These are phyloP conservation scores for Pitangus sulphuratus DNA, from an alignment of 2,797 vertebrate genomes.

Conservation along the genomic window DNA sequence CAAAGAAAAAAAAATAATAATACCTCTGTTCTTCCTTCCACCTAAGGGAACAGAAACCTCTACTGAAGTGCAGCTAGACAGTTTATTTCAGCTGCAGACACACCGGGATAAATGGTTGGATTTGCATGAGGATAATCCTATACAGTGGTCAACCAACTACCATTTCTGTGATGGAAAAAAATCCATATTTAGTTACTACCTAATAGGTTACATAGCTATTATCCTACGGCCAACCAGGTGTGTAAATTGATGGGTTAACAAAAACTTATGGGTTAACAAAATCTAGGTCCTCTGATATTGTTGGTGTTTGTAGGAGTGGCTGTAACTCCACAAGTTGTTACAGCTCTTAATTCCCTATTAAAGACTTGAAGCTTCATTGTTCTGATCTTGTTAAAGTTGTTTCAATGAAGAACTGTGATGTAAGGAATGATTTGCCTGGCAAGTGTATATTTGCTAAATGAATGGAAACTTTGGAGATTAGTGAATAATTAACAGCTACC, in stretches of 20 bases:
- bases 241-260: background rate
- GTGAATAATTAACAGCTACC: background rate
- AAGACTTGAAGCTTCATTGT: background rate
- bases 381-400: background rate
- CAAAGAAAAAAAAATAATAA: background rate
- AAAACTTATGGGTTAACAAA: background rate
- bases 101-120: fast-evolving
- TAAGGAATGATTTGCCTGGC: conserved; percentile 4
- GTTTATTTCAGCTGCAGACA: background rate
- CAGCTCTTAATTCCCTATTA: background rate
- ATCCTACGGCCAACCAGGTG: background rate
- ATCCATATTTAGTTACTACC: background rate
- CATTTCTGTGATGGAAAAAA: background rate
- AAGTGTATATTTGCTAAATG: background rate
- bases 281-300: background rate
- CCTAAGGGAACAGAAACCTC: background rate
- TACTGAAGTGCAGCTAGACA: background rate
- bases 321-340: background rate
- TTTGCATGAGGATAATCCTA: background rate
- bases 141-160: background rate
- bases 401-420: background rate
- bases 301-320: background rate
- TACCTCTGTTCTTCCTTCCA: background rate
- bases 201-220: background rate
- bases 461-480: background rate